A percentile compares a stretch with the other conserved stretches of the same genome.
Evolutionary conservation across 2,888 invertebrate species (phyloP).

Genomic region (Pycnomerus fuliginosus): DNA sequence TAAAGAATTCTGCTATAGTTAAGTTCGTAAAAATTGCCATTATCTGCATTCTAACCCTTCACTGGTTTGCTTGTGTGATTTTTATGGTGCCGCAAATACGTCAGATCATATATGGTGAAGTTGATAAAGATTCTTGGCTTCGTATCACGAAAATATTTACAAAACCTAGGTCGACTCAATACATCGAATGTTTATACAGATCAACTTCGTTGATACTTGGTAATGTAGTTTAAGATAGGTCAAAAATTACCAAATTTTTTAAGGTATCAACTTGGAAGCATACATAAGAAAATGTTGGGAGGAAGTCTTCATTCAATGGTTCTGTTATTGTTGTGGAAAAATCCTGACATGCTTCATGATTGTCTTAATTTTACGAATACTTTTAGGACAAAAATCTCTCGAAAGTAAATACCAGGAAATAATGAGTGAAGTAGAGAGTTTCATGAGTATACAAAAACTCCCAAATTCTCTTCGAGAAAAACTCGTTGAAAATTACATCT

Average conservation of each 20-base stretch:
- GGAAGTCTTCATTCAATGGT: too few relatives aligned
- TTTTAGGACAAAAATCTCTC: slow-evolving; percentile 36
- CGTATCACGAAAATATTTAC: slow-evolving; percentile 7
- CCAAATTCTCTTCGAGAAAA: slow-evolving; percentile 46
- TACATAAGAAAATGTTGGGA: too few relatives aligned
- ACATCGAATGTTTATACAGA: too few relatives aligned
- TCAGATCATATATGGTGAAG: too few relatives aligned
- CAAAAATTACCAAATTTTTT: too few relatives aligned
- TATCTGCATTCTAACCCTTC: slow-evolving; percentile 4
- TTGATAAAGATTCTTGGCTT: slow-evolving; percentile 3
- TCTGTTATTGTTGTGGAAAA: too few relatives aligned
- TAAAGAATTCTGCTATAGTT: background rate
- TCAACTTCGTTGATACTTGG: too few relatives aligned
- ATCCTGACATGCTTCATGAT: too few relatives aligned
- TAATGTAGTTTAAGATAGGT: too few relatives aligned
- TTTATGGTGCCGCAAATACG: slow-evolving; percentile 10
- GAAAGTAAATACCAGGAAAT: slow-evolving; percentile 50
- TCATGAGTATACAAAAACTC: slow-evolving; percentile 49
- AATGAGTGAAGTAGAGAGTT: slow-evolving; percentile 50
- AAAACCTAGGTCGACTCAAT: too few relatives aligned
- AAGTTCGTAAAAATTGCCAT: background rate
- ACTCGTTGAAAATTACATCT: slow-evolving; percentile 47
- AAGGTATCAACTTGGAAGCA: too few relatives aligned
- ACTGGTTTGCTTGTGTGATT: slow-evolving; percentile 13
- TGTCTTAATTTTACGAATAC: slow-evolving; percentile 44